These are phyloP conservation scores for Otis tarda DNA, from an alignment of 2,113 vertebrate species.

Conservation along the genomic window DNA sequence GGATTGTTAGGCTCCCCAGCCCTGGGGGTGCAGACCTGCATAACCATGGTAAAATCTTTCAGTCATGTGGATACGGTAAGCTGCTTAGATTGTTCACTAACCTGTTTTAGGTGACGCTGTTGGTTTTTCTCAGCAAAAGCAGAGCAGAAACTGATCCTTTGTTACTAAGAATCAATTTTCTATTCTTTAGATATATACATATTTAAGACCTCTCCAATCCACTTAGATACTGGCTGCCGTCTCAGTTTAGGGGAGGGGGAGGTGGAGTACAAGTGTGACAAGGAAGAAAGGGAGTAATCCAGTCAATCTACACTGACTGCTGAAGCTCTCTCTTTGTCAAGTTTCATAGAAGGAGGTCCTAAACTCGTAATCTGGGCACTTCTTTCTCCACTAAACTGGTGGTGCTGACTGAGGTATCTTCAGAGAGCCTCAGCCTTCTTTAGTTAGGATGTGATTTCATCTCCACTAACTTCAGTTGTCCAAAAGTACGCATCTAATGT, in stretches of 20 bases:
- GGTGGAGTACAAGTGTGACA: neutral
- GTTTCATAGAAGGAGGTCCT: neutral
- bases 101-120: neutral
- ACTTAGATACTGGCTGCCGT: neutral
- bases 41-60: neutral
- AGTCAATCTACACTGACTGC: neutral
- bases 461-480: neutral
- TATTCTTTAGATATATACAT: neutral
- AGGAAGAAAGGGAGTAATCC: neutral
- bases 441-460: neutral
- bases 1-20: neutral
- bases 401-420: neutral
- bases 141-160: neutral
- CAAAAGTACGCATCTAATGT: neutral
- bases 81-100: neutral
- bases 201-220: neutral
- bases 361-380: neutral
- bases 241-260: neutral
- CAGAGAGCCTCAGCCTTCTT: neutral
- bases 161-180: neutral
- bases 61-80: fast-evolving
- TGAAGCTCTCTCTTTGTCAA: neutral
- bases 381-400: neutral
- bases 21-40: neutral
- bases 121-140: neutral